These are phyloP conservation scores for Drosophila sucinea DNA, from an alignment of 1,140 invertebrate species.

Conservation along the genomic window DNA sequence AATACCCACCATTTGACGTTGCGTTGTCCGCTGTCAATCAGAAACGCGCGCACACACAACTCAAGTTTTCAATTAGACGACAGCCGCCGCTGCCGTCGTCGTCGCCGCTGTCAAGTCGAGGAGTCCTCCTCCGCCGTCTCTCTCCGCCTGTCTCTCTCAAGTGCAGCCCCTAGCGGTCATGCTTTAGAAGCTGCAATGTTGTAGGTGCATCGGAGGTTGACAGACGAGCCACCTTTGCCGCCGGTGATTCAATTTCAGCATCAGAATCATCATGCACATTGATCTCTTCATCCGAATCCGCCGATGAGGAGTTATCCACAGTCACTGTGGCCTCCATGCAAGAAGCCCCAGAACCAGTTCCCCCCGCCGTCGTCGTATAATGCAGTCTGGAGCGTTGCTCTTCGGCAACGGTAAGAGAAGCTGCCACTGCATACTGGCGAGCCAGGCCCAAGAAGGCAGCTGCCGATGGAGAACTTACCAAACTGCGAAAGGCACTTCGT, in stretches of 20 bases:
- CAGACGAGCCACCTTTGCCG: constrained; percentile 71
- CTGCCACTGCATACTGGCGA: constrained; percentile 83
- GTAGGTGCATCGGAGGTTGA: constrained; percentile 70
- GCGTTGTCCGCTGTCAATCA: constrained; percentile 66
- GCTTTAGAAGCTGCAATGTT: constrained; percentile 79
- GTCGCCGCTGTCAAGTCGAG: constrained; percentile 1
- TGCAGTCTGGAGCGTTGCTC: constrained; percentile 67
- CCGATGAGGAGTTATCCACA: constrained; percentile 77
- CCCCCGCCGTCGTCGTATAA: constrained; percentile 86
- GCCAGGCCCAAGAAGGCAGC: constrained; percentile 84
- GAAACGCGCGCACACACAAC: constrained; percentile 79
- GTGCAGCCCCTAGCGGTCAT: constrained; percentile 63
- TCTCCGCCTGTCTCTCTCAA: neutral
- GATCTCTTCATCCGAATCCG: constrained; percentile 80
- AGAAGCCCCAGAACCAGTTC: constrained; percentile 83
- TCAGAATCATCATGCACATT: constrained; percentile 88
- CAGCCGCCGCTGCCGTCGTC: constrained; percentile 24
- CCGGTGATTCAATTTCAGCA: constrained; percentile 72
- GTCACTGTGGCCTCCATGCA: constrained; percentile 68
- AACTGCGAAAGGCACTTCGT: constrained; percentile 92
- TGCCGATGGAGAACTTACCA: constrained; percentile 84
- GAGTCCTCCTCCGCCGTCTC: neutral
- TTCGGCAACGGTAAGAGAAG: constrained; percentile 83
- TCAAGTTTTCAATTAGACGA: constrained; percentile 77
- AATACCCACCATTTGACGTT: constrained; percentile 16